phyloP scores from a whole-genome alignment of 1,140 invertebrate genomes.

The Antheraea mylitta region DNA sequence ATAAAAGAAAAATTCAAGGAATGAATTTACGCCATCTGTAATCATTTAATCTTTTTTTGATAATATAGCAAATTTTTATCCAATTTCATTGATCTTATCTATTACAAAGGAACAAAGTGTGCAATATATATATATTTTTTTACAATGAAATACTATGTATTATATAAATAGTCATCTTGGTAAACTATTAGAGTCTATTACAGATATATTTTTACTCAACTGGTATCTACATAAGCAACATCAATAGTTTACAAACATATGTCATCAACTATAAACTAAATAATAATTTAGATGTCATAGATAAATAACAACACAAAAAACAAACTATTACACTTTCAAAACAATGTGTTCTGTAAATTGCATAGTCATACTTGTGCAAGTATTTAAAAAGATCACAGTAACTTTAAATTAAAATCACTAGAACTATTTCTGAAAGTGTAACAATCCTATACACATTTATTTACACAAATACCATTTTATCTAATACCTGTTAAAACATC shows the following conservation, averaged over 20 bases:
- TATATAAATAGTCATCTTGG: too few species aligned
- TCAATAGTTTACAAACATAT: background rate
- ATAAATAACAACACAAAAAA: slow-evolving; percentile 12
- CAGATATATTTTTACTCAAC: too few species aligned
- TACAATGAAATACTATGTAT: too few species aligned
- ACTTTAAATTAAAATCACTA: too few species aligned
- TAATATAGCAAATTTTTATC: too few species aligned
- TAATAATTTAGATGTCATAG: background rate
- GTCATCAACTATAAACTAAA: background rate
- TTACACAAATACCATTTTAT: slow-evolving; percentile 3
- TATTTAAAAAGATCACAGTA: background rate
- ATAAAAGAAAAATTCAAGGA: too few species aligned
- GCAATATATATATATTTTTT: too few species aligned
- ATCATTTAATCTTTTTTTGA: too few species aligned
- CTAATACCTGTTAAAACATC: slow-evolving; percentile 31
- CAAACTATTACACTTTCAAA: background rate
- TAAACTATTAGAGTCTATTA: too few species aligned
- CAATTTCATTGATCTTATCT: too few species aligned
- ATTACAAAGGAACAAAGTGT: too few species aligned
- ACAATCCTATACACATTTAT: background rate
- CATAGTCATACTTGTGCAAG: background rate
- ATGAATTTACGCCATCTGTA: too few species aligned
- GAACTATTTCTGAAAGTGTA: background rate
- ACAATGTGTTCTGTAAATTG: background rate
- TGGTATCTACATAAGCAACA: background rate